phyloP scores from a whole-genome alignment of 2,888 invertebrate genomes.

The Blomia tropicalis region DNA sequence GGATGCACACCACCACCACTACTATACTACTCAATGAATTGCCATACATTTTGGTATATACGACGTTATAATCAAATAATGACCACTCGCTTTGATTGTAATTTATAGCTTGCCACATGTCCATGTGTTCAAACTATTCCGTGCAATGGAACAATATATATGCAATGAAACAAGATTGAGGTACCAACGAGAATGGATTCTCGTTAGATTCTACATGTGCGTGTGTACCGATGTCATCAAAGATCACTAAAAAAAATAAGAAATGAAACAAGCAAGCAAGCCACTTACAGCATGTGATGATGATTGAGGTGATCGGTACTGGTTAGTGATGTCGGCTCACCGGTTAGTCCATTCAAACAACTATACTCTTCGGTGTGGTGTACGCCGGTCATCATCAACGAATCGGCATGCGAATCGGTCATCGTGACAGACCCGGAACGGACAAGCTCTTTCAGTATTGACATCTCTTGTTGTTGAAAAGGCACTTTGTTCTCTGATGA shows the following conservation, averaged over 20 bases:
- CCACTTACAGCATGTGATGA: constrained; percentile 12
- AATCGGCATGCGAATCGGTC: constrained; percentile 8
- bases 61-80: constrained; percentile 13
- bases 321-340: constrained; percentile 10
- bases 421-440: constrained; percentile 5
- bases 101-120: constrained; percentile 10
- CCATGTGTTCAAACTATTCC: too few relatives aligned
- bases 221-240: neutral
- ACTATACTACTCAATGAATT: too few relatives aligned
- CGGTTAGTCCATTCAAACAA: constrained; percentile 14
- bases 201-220: neutral
- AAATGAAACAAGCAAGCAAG: neutral
- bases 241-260: too few relatives aligned
- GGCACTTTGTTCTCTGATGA: constrained; percentile 17
- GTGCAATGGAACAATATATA: too few relatives aligned
- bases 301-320: constrained; percentile 12
- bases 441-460: constrained; percentile 16
- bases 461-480: constrained; percentile 19
- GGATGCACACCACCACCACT: neutral
- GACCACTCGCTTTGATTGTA: constrained; percentile 15
- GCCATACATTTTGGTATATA: neutral
- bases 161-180: too few relatives aligned
- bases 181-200: too few relatives aligned
- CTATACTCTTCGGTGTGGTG: constrained; percentile 9
- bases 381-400: constrained; percentile 2